Percentiles rank a stretch among this genome's conserved stretches.
phyloP scores from a whole-genome alignment of 1,140 invertebrate genomes.

The Calycopis cecrops region DNA sequence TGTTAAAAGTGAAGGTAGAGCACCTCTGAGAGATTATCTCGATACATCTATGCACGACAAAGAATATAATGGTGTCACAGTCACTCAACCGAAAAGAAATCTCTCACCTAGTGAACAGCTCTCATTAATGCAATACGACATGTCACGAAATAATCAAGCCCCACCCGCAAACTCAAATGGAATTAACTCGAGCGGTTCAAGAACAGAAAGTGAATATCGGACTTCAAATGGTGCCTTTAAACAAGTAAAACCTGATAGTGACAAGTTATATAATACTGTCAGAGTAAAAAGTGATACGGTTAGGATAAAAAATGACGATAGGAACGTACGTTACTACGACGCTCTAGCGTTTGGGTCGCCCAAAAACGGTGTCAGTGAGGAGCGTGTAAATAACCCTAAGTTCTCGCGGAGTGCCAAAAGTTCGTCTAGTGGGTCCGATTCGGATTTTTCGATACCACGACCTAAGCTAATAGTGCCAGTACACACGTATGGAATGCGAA shows the following conservation, averaged over 20 bases:
- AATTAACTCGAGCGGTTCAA: constrained; percentile 43
- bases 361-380: constrained; percentile 58
- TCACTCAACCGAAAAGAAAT: constrained; percentile 72
- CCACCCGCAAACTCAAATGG: constrained; percentile 36
- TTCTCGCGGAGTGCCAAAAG: constrained; percentile 64
- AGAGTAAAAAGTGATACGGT: constrained; percentile 73
- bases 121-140: constrained; percentile 66
- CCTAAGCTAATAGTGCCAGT: constrained; percentile 90
- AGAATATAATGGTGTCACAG: constrained; percentile 60
- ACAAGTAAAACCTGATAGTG: constrained; percentile 65
- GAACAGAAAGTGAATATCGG: constrained; percentile 67
- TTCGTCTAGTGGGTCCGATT: constrained; percentile 71
- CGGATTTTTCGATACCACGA: constrained; percentile 86
- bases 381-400: constrained; percentile 63
- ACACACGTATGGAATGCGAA: constrained; percentile 87
- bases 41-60: constrained; percentile 45
- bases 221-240: constrained; percentile 58
- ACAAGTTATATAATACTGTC: constrained; percentile 68
- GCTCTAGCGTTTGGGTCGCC: constrained; percentile 46
- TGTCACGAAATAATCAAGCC: constrained; percentile 54
- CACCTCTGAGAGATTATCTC: constrained; percentile 57
- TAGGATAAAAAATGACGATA: constrained; percentile 71
- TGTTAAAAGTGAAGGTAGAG: constrained; percentile 70
- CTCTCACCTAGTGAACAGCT: constrained; percentile 70
- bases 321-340: constrained; percentile 64